Base-by-base conservation (phyloP, 2,888 invertebrate genomes). In the Nesidiocoris tenuis region DNA sequence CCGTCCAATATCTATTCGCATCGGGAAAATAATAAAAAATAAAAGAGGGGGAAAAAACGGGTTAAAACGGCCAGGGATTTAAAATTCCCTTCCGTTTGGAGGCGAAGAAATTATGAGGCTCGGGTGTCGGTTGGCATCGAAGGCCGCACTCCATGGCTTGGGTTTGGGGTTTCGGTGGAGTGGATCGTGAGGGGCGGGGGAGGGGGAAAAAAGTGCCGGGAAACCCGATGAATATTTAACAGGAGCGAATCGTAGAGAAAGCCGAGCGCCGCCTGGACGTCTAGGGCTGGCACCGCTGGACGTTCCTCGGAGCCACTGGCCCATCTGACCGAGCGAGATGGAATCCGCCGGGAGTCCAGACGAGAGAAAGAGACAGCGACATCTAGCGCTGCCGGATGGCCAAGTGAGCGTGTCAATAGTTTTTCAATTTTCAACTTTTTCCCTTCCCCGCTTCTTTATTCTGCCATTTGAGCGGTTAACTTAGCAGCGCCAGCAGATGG, bases 181-280 rank as follows among this genome's bases (percentile, higher is more conserved):
- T 7, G 12, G 39, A 39, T 3, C 5, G 39, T 39, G 12, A 39
- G 39, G 39, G 5, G 39, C 5, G 12, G 3, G 12, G 39, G 39
- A 39, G 39, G 39, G 12, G 39, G 39, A 3, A 39, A 39, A 39
- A 39, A 39, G 12, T 12, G 3, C 5, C 39, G 5, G 39, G 39
- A 39, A 12, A 3, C 63, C 63, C 19, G 22, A 22, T 63, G 63
- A 63, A 63, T 63, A 63, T 63, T 63, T 19, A 63, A 63, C 63
- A 63, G 22, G 63, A 63, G 63, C 22, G 63, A 63, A 63, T 63
- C 22, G 23, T 22, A 22, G 22, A 63, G 12, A 12, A 39, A 12
- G 39, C 39, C 39, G 3, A 3, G 39, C 39, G 39, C 39, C 39
- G 39, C 39, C 39, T 39, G 39, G 39, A 39, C 39, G 39, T 39